These are phyloP conservation scores for Onychostoma macrolepis DNA, from an alignment of 2,113 vertebrate species.

Conservation along the genomic window DNA sequence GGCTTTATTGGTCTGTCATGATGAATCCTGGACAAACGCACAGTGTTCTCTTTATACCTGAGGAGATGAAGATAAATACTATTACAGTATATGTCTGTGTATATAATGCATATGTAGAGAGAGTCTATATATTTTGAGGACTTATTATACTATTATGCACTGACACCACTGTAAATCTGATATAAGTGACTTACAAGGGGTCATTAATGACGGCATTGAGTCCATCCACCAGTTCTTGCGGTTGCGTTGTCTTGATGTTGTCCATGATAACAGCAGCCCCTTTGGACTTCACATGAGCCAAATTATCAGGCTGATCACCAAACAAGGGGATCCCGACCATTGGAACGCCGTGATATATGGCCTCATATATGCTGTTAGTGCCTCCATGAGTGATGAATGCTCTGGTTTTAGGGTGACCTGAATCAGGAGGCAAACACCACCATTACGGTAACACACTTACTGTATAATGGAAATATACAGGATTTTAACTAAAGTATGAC, in stretches of 20 bases:
- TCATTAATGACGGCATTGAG: conserved; percentile 80
- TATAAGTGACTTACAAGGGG: conserved; percentile 76
- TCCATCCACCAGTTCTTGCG: conserved; percentile 76
- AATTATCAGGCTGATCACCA: conserved; percentile 55
- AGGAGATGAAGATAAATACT: background rate
- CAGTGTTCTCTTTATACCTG: conserved; percentile 85
- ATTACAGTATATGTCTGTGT: background rate
- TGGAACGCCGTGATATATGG: conserved; percentile 89
- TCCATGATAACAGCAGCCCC: conserved; percentile 78
- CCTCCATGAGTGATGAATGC: conserved; percentile 92
- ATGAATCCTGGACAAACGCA: conserved; percentile 83
- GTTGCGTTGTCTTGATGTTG: conserved; percentile 72
- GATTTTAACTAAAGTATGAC: too few relatives aligned
- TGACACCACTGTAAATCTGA: background rate
- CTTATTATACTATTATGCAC: background rate
- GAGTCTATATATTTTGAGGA: too few relatives aligned
- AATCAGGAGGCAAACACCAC: background rate
- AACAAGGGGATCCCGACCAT: conserved; percentile 81
- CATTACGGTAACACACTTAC: too few relatives aligned
- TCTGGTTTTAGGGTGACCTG: conserved; percentile 87
- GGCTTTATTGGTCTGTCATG: conserved; percentile 84
- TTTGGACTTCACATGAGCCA: conserved; percentile 74
- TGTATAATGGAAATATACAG: background rate
- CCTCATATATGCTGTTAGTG: conserved; percentile 92
- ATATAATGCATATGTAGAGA: background rate